These are phyloP conservation scores for Sebastes schlegelii DNA, from an alignment of 2,113 vertebrate species.

Conservation along the genomic window DNA sequence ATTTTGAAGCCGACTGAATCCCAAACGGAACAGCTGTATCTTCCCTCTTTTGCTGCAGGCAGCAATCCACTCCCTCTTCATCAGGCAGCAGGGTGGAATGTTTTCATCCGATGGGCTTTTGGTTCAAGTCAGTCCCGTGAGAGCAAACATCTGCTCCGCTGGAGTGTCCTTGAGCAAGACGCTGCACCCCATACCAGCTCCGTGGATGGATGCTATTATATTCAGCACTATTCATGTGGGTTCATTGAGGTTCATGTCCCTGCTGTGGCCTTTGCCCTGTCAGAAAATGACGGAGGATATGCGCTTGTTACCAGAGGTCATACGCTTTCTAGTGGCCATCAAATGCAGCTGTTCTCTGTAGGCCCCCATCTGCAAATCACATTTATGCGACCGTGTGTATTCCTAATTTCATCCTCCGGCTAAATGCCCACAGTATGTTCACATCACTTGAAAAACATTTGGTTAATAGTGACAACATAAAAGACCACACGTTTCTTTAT, in stretches of 20 bases:
- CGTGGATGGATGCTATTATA: constrained; percentile 14
- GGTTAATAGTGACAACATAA: neutral
- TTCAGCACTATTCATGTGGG: constrained; percentile 43
- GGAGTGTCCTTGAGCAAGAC: constrained; percentile 68
- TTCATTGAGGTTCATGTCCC: constrained; percentile 35
- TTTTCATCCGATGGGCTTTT: constrained; percentile 55
- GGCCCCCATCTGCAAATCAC: constrained; percentile 14
- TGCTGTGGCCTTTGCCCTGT: constrained; percentile 39
- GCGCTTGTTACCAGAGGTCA: constrained; percentile 10
- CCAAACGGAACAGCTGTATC: constrained; percentile 60
- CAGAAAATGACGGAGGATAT: neutral
- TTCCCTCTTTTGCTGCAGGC: constrained; percentile 40
- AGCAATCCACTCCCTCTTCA: constrained; percentile 51
- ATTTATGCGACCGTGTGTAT: constrained; percentile 4
- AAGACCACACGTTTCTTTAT: neutral
- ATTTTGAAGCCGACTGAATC: constrained; percentile 52
- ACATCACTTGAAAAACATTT: neutral
- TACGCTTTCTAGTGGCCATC: constrained; percentile 6
- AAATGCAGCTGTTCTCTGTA: constrained; percentile 37
- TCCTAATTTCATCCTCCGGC: constrained; percentile 1
- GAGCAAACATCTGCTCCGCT: constrained; percentile 66
- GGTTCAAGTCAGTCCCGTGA: constrained; percentile 53
- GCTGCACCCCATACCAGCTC: constrained; percentile 26
- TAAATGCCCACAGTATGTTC: neutral
- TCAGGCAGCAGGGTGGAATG: constrained; percentile 67